phyloP scores from a whole-genome alignment of 2,113 vertebrate genomes.

The Brachypteracias leptosomus region DNA sequence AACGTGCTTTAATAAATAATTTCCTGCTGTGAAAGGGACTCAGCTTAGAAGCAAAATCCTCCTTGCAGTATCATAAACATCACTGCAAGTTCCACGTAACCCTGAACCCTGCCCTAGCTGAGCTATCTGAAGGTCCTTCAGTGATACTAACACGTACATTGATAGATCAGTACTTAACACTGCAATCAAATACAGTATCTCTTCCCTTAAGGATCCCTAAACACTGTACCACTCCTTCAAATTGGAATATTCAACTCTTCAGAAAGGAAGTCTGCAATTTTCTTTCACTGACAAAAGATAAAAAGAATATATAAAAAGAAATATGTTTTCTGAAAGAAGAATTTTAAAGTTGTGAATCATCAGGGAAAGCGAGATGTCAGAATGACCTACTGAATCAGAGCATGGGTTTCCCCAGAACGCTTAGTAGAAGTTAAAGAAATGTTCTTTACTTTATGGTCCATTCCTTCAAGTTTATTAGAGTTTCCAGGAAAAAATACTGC shows the following conservation, averaged over 20 bases:
- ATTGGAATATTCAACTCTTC: neutral
- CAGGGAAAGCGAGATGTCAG: slow-evolving; percentile 13
- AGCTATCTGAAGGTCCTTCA: neutral
- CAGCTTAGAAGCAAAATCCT: slow-evolving; percentile 25
- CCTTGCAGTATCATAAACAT: neutral
- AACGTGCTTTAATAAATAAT: neutral
- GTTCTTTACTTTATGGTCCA: slow-evolving; percentile 90
- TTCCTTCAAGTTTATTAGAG: slow-evolving; percentile 90
- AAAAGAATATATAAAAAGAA: neutral
- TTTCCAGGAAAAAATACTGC: slow-evolving; percentile 93
- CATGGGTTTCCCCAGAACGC: slow-evolving; percentile 50
- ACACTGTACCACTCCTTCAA: neutral
- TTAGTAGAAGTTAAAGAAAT: slow-evolving; percentile 58
- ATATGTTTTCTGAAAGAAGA: neutral
- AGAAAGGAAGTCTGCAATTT: neutral
- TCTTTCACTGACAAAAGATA: neutral
- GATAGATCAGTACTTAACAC: neutral
- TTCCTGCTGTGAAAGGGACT: neutral
- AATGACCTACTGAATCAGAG: slow-evolving; percentile 59
- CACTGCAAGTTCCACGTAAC: neutral
- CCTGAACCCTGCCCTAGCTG: slow-evolving; percentile 38
- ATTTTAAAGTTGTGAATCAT: neutral
- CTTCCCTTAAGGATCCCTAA: neutral
- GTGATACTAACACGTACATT: neutral
- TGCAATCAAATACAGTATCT: neutral